Evolutionary conservation across 2,797 vertebrate species (phyloP).

Genomic region (Manis pentadactyla): DNA sequence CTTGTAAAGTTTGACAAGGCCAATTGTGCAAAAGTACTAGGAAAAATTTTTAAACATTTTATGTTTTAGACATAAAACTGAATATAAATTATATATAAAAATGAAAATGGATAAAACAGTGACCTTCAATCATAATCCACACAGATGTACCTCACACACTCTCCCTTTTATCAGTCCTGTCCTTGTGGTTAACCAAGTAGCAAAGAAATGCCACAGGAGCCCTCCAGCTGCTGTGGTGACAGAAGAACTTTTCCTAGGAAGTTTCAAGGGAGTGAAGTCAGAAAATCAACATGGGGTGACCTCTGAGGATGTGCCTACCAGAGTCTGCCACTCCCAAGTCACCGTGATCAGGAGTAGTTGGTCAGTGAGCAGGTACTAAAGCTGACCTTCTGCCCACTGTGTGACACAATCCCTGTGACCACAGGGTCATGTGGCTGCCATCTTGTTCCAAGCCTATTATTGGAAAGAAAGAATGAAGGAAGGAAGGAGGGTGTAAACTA

Average conservation of each 20-base stretch:
- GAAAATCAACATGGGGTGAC: neutral
- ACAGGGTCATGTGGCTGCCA: neutral
- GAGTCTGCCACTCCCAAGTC: neutral
- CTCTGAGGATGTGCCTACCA: neutral
- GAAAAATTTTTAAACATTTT: neutral
- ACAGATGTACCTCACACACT: neutral
- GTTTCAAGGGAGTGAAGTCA: neutral
- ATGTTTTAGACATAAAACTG: neutral
- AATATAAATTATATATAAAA: neutral
- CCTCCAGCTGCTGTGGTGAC: neutral
- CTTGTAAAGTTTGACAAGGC: neutral
- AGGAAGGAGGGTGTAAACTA: neutral
- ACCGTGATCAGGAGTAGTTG: neutral
- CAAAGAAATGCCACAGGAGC: neutral
- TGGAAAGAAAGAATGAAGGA: neutral
- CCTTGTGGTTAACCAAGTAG: neutral
- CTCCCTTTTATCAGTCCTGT: neutral
- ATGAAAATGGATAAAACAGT: neutral
- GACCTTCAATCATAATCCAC: neutral
- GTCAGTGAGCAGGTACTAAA: neutral
- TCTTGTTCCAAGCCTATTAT: neutral
- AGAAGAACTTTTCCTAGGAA: neutral
- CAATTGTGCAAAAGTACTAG: neutral
- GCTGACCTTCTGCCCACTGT: neutral
- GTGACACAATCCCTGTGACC: neutral